Evolutionary conservation across 2,888 invertebrate genomes (phyloP), one percentile per base, ranked within the genome.

Genomic region (Eubasilissa splendida): DNA sequence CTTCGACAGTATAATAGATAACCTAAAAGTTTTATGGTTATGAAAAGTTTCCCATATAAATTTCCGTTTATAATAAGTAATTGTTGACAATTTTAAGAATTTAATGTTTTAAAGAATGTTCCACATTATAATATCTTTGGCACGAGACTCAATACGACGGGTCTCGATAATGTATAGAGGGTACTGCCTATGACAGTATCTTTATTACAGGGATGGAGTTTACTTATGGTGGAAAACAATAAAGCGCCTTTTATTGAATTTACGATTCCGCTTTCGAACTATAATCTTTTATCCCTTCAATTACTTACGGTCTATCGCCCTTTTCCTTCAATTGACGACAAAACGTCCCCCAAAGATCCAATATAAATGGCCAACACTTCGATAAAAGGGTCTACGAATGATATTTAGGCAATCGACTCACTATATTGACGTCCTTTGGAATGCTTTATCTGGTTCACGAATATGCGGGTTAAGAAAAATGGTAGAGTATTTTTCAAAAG

Each of bases 241-340:
- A 4, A 70, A 70, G 22, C 52, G 71, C 31, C 56, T 33, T 65
- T 12, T 8, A 65, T 65, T 65, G 9, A 65, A 73, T 73, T 73
- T 73, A 73, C 56, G 71, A 73, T 33, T 2, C 71, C 54, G 56
- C 71, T 73, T 58, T 56, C 58, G 11, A 12, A 33, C 71, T 58
- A 33, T 56, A 73, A 73, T 73, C 56, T 56, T 73, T 73, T 73
- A 73, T 22, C n/a, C 42, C 56, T 73, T 31, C 71, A 73, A 73
- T 73, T 73, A 58, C 71, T 73, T 73, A 56, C 58, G 71, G 54
- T 58, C 31, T 73, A 10, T 33, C 71, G 71, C 71, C 71, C 71
- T 42, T 58, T 73, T 8, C 33, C 54, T 73, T 73, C 58, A 22
- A 73, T 73, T 73, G 71, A 54, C 56, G 42, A 42, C 58, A 2